A percentile compares a stretch with the other conserved stretches of the same genome.
These are phyloP conservation scores for Propithecus coquereli DNA, from an alignment of 2,113 vertebrate species.

Conservation along the genomic window DNA sequence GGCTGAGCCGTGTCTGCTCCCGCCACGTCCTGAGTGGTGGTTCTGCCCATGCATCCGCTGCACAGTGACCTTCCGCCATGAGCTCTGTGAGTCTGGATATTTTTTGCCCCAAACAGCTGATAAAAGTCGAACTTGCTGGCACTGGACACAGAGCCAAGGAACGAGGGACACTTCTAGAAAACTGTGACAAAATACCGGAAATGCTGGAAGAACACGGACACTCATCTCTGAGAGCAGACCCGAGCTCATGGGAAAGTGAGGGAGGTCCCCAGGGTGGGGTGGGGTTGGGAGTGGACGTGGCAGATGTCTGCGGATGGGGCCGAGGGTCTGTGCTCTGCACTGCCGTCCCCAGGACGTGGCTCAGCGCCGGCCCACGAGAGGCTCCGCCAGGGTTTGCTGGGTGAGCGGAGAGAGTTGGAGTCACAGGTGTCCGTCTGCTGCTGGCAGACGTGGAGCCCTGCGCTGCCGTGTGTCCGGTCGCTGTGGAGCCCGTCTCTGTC, in stretches of 20 bases:
- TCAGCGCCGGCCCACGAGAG: fast-evolving
- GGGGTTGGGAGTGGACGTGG: neutral
- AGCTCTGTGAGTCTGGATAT: fast-evolving
- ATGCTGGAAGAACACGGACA: neutral
- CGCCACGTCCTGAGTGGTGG: too few relatives aligned
- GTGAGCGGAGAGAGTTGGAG: neutral
- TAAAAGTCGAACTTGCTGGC: neutral
- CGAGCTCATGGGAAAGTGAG: fast-evolving
- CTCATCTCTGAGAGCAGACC: neutral
- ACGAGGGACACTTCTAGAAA: neutral
- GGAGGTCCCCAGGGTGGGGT: neutral
- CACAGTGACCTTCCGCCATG: neutral
- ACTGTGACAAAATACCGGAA: neutral
- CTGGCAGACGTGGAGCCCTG: neutral
- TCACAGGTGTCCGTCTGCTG: neutral
- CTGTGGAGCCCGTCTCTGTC: too few relatives aligned
- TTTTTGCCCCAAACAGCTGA: neutral
- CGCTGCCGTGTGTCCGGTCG: too few relatives aligned
- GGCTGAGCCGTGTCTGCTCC: too few relatives aligned
- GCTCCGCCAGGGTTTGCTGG: fast-evolving
- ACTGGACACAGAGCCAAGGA: neutral
- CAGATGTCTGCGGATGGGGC: neutral
- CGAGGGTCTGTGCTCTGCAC: neutral
- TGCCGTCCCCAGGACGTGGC: neutral
- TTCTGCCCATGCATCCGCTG: too few relatives aligned